A percentile compares a stretch with the other conserved stretches of the same genome.
phyloP scores from a whole-genome alignment of 2,888 invertebrate species.

The Epistrophe grossulariae region DNA sequence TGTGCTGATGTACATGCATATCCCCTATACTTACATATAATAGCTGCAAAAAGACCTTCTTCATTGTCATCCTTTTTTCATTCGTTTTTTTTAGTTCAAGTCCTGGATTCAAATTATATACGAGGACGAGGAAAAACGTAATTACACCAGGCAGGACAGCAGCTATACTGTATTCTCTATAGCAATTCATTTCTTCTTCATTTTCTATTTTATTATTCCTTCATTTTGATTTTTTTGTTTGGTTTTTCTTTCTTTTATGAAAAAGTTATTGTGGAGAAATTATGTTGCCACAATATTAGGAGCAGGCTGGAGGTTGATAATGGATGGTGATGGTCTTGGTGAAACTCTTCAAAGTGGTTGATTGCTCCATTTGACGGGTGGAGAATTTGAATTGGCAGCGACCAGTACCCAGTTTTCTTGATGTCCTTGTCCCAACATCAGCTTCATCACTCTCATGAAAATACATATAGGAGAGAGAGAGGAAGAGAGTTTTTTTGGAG shows the following conservation, averaged over 20 bases:
- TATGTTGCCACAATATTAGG: constrained; percentile 57
- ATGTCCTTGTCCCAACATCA: constrained; percentile 38
- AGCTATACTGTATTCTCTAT: neutral
- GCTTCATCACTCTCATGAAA: neutral
- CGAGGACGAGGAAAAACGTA: constrained; percentile 73
- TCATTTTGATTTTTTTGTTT: constrained; percentile 13
- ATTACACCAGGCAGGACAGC: constrained; percentile 62
- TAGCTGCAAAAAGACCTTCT: constrained; percentile 25
- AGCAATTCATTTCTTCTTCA: constrained; percentile 45
- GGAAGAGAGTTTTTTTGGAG: neutral
- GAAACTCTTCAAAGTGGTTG: constrained; percentile 60
- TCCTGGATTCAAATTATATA: constrained; percentile 69
- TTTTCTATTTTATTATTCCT: constrained; percentile 28
- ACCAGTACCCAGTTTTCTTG: constrained; percentile 29
- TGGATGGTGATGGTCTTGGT: neutral
- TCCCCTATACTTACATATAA: neutral
- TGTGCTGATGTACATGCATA: constrained; percentile 7
- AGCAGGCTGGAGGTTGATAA: neutral
- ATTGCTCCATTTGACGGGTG: constrained; percentile 65
- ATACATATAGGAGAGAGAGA: neutral
- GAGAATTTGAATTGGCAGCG: constrained; percentile 51
- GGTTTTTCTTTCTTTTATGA: constrained; percentile 28
- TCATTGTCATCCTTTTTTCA: constrained; percentile 43
- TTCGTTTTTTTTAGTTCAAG: constrained; percentile 26
- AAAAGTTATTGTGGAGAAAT: constrained; percentile 68